These are phyloP conservation scores for Campoletis raptor DNA, from an alignment of 2,888 invertebrate genomes.

Conservation along the genomic window DNA sequence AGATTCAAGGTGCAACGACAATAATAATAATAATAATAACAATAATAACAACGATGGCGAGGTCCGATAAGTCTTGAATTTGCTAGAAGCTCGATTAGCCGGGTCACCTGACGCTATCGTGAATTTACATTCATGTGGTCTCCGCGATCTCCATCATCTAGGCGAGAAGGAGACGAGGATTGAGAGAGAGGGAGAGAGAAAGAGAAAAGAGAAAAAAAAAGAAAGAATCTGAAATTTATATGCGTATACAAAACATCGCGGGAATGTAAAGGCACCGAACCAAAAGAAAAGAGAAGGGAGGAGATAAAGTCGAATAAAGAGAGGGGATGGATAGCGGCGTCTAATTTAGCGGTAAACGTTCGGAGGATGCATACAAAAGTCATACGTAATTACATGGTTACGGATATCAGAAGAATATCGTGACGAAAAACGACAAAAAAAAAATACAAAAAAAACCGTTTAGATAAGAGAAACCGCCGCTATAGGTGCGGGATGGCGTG, in stretches of 20 bases:
- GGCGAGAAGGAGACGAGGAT: neutral
- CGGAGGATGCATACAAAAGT: conserved; percentile 30
- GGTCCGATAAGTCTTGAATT: conserved; percentile 24
- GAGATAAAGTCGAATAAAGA: neutral
- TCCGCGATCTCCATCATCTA: conserved; percentile 9
- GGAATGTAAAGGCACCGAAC: conserved; percentile 13
- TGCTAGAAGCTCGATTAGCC: conserved; percentile 19
- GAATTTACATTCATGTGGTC: conserved; percentile 15
- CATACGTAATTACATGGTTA: conserved; percentile 21
- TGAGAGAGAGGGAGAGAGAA: neutral
- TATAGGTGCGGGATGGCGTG: neutral
- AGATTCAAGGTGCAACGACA: conserved; percentile 12
- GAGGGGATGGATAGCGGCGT: conserved; percentile 24
- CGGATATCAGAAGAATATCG: conserved; percentile 16
- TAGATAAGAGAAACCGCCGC: conserved; percentile 18
- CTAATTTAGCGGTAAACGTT: conserved; percentile 58
- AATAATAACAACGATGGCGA: neutral
- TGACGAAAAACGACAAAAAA: neutral
- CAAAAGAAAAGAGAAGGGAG: neutral
- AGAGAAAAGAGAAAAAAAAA: neutral
- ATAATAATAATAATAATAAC: conserved; percentile 28
- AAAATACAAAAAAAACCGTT: conserved; percentile 20
- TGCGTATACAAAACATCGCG: conserved; percentile 48
- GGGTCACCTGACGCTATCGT: conserved; percentile 57
- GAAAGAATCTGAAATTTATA: conserved; percentile 41